These are phyloP conservation scores for Peromyscus californicus DNA, from an alignment of 2,113 vertebrate genomes.

Conservation along the genomic window DNA sequence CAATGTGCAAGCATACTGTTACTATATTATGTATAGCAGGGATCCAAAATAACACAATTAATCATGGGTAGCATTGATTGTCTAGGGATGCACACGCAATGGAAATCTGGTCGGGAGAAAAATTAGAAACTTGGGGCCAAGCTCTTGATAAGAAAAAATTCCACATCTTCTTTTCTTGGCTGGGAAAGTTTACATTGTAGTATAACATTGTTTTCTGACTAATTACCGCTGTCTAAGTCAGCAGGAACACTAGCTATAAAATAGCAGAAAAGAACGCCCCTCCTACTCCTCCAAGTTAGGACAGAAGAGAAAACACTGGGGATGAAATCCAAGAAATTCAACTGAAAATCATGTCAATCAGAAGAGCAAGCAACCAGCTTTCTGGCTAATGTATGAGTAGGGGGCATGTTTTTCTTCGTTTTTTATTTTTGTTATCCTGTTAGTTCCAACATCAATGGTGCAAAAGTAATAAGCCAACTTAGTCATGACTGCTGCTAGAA, in stretches of 20 bases:
- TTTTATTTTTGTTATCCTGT: not conserved
- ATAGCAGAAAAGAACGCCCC: not conserved
- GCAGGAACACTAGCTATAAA: not conserved
- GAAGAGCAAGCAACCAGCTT: not conserved
- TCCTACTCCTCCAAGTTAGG: not conserved
- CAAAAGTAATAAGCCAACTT: not conserved
- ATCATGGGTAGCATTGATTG: constrained; percentile 43
- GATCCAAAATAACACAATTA: not conserved
- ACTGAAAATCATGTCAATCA: not conserved
- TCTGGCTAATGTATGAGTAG: not conserved
- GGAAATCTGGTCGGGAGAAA: constrained; percentile 10
- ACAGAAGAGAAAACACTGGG: not conserved
- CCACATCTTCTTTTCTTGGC: not conserved
- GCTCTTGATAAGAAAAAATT: constrained; percentile 47
- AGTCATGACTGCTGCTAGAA: not conserved
- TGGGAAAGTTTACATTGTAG: constrained; percentile 39
- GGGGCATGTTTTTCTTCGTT: not conserved
- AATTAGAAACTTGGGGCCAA: constrained; percentile 8
- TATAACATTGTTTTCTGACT: constrained; percentile 10
- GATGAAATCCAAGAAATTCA: constrained; percentile 4
- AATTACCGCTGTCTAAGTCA: constrained; percentile 9
- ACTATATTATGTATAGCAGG: not conserved
- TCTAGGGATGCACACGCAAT: not conserved
- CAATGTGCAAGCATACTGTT: not conserved
- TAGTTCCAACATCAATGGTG: not conserved